phyloP scores from a whole-genome alignment of 2,797 vertebrate species.

The Siniperca undulata region DNA sequence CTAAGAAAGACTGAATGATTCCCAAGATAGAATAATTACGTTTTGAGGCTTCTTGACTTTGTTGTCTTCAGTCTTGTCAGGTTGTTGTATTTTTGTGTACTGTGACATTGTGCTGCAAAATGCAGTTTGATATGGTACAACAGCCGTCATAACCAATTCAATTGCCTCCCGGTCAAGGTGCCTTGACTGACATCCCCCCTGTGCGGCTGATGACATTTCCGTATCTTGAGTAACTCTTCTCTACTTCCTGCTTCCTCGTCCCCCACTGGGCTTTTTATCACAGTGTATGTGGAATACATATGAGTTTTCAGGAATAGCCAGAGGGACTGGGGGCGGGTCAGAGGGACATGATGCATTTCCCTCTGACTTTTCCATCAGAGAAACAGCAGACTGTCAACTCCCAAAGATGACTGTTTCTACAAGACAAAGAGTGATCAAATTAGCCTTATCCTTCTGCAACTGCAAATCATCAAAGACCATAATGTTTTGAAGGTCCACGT shows the following conservation, averaged over 20 bases:
- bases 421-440: constrained; percentile 47
- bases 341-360: constrained; percentile 48
- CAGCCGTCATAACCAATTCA: constrained; percentile 62
- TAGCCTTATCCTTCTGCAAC: constrained; percentile 36
- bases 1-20: neutral
- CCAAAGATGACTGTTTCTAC: constrained; percentile 38
- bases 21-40: constrained; percentile 22
- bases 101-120: constrained; percentile 56
- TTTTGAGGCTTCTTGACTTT: constrained; percentile 16
- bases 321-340: constrained; percentile 18
- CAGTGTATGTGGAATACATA: constrained; percentile 62
- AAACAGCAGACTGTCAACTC: constrained; percentile 8
- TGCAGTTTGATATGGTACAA: constrained; percentile 61
- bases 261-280: constrained; percentile 59
- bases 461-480: constrained; percentile 38
- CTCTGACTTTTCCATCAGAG: constrained; percentile 53
- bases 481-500: constrained; percentile 41
- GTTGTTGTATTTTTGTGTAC: constrained; percentile 11
- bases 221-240: constrained; percentile 60
- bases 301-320: constrained; percentile 56
- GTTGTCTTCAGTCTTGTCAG: neutral
- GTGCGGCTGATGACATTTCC: constrained; percentile 75
- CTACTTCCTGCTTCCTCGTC: constrained; percentile 41
- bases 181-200: constrained; percentile 64
- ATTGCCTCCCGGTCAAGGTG: constrained; percentile 59